phyloP scores from a whole-genome alignment of 2,888 invertebrate genomes.

The Leptura quadrifasciata region DNA sequence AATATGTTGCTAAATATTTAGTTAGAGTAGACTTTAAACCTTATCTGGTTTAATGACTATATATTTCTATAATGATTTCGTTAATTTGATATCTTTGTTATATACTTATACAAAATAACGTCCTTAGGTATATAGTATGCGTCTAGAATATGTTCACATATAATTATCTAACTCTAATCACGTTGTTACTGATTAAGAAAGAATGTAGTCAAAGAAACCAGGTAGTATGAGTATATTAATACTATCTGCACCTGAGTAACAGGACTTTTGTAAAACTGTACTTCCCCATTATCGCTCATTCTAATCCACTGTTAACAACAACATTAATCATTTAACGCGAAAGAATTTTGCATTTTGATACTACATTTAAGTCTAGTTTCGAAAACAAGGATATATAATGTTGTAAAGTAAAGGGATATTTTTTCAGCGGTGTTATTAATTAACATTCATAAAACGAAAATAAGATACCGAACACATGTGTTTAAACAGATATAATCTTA shows the following conservation, averaged over 20 bases:
- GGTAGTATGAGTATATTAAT: slow-evolving; percentile 8
- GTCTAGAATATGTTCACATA: neutral
- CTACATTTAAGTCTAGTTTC: neutral
- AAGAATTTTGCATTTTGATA: neutral
- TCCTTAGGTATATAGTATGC: neutral
- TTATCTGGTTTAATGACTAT: too few species aligned
- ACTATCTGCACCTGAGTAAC: neutral
- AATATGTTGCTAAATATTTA: too few species aligned
- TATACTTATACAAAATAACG: too few species aligned
- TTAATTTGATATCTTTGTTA: too few species aligned
- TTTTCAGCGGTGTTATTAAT: neutral
- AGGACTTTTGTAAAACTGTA: slow-evolving; percentile 14
- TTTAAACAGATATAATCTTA: slow-evolving; percentile 7
- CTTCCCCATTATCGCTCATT: neutral
- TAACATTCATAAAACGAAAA: slow-evolving; percentile 4
- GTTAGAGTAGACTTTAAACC: too few species aligned
- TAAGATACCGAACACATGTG: slow-evolving; percentile 3
- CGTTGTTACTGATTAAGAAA: neutral
- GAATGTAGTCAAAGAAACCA: slow-evolving; percentile 8
- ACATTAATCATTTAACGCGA: neutral
- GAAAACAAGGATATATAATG: neutral
- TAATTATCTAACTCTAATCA: slow-evolving; percentile 8
- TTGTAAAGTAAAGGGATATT: neutral
- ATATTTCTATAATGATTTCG: too few species aligned
- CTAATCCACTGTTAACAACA: slow-evolving; percentile 7